Percentiles rank a stretch among this genome's conserved stretches.
Conservation (phyloP, 2,888 invertebrate species). For the Ethmia dodecea region DNA sequence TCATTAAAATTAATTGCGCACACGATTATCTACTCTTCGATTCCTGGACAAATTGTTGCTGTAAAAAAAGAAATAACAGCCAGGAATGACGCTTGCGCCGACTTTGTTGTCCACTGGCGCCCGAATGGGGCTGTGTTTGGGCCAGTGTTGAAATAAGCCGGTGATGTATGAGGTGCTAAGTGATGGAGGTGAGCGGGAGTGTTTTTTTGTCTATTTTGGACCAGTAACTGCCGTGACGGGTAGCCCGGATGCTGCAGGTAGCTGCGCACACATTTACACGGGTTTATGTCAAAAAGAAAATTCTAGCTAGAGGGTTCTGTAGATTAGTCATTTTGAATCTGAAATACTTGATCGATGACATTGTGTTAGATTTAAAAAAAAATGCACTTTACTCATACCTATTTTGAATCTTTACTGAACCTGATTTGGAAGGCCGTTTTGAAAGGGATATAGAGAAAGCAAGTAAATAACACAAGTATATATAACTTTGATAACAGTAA, state of each 20-base stretch:
- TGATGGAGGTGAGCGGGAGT: slow-evolving; percentile 32
- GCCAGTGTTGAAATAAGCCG: slow-evolving; percentile 26
- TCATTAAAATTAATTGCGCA: slow-evolving; percentile 52
- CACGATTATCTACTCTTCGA: slow-evolving; percentile 44
- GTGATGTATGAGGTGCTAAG: slow-evolving; percentile 51
- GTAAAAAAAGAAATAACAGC: no score
- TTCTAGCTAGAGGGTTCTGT: slow-evolving; percentile 24
- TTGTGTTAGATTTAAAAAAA: no score
- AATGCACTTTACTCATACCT: no score
- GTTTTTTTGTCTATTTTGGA: slow-evolving; percentile 51
- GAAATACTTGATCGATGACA: no score
- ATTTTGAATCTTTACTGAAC: no score
- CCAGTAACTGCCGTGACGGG: slow-evolving; percentile 48
- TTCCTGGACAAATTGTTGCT: slow-evolving; percentile 41
- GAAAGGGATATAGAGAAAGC: no score
- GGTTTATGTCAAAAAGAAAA: slow-evolving; percentile 27
- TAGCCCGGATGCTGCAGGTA: slow-evolving; percentile 68
- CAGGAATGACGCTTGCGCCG: no score
- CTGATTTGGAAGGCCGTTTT: no score
- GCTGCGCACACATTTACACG: slow-evolving; percentile 53
- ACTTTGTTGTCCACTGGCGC: slow-evolving; percentile 29
- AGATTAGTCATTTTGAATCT: no score
- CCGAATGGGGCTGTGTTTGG: slow-evolving; percentile 23
- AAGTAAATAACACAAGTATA: no score
- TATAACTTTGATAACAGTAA: no score